Conservation (phyloP, 2,888 invertebrate genomes). For the Caenorhabditis uteleia region DNA sequence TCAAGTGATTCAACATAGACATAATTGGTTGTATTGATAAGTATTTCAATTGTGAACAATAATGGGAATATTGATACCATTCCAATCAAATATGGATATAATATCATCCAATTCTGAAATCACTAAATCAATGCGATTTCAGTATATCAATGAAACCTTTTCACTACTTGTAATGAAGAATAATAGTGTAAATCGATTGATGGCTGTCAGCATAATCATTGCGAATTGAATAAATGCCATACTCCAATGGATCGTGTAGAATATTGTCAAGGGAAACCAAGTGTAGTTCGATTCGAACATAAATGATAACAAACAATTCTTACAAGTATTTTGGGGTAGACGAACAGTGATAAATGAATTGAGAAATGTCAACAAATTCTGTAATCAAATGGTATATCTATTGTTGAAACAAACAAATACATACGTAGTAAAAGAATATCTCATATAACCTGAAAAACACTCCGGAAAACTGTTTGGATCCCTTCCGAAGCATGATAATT, state of each 20-base stretch:
- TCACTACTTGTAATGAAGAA: not conserved
- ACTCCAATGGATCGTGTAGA: slow-evolving; percentile 24
- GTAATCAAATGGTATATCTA: slow-evolving; percentile 1
- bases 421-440: not conserved
- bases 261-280: slow-evolving; percentile 24
- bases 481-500: not conserved
- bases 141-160: slow-evolving; percentile 17
- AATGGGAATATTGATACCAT: slow-evolving; percentile 8
- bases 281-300: slow-evolving; percentile 17
- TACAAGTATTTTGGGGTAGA: slow-evolving; percentile 29
- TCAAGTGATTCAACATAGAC: slow-evolving; percentile 13
- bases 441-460: not conserved
- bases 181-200: slow-evolving; percentile 10
- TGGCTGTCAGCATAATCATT: slow-evolving; percentile 21
- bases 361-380: slow-evolving; percentile 29
- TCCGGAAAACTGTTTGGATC: not conserved
- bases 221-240: slow-evolving; percentile 30
- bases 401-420: not conserved
- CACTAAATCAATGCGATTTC: too few species aligned
- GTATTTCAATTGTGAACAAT: slow-evolving; percentile 5
- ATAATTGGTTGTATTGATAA: slow-evolving; percentile 8
- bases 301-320: slow-evolving; percentile 15
- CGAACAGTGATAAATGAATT: slow-evolving; percentile 33
- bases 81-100: not conserved
- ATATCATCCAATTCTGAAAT: too few species aligned